Evolutionary conservation across 2,888 invertebrate species (phyloP).

Genomic region (Clanis bilineata): DNA sequence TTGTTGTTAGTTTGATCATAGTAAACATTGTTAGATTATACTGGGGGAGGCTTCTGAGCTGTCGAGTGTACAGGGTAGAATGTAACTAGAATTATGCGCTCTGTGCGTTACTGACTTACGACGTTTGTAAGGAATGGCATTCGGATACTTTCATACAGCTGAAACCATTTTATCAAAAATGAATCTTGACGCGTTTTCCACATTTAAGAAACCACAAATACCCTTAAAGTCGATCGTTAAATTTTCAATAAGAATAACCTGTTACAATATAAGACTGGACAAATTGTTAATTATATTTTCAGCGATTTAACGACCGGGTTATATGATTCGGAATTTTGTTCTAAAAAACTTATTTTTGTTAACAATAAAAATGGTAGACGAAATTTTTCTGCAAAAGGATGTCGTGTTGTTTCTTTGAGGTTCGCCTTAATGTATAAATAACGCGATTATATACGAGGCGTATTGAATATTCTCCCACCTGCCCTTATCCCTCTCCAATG

Average conservation of each 20-base stretch:
- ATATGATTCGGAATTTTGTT: constrained; percentile 6
- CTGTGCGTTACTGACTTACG: not conserved
- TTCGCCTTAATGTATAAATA: not conserved
- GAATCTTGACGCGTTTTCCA: not conserved
- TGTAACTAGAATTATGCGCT: constrained; percentile 10
- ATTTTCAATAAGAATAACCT: not conserved
- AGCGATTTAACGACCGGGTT: not conserved
- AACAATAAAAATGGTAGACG: constrained; percentile 11
- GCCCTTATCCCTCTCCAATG: too few species aligned
- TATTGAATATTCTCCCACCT: too few species aligned
- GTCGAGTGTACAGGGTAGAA: constrained; percentile 7
- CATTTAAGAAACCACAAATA: not conserved
- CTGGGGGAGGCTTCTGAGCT: constrained; percentile 6
- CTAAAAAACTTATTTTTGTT: not conserved
- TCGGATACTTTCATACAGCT: not conserved
- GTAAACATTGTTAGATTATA: constrained; percentile 8
- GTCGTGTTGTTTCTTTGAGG: constrained; percentile 7
- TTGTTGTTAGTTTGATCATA: constrained; percentile 40
- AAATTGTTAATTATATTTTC: constrained; percentile 8
- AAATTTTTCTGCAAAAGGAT: constrained; percentile 11
- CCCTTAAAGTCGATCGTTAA: not conserved
- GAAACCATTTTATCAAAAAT: not conserved
- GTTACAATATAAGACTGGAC: constrained; percentile 1
- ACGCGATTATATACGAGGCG: not conserved
- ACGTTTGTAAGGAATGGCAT: constrained; percentile 1